phyloP scores from a whole-genome alignment of 2,113 vertebrate genomes.

The Oncorhynchus keta region DNA sequence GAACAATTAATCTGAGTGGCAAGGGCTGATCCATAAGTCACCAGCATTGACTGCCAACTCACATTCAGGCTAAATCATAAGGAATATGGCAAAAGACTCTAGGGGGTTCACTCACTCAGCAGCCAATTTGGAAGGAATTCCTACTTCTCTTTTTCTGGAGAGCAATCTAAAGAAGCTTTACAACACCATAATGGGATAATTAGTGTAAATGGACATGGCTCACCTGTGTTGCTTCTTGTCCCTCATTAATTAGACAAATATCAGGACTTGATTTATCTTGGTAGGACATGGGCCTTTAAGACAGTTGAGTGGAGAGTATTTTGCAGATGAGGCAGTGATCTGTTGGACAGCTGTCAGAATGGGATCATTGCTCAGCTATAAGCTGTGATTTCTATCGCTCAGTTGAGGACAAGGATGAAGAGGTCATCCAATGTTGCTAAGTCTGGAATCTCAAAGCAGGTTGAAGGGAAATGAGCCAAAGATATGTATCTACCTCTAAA shows the following conservation, averaged over 20 bases:
- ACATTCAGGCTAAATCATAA: neutral
- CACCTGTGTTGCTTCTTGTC: neutral
- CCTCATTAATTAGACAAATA: neutral
- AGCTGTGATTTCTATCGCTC: neutral
- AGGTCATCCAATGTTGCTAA: conserved; percentile 3
- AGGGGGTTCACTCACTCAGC: neutral
- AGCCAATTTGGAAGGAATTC: neutral
- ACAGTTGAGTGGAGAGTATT: neutral
- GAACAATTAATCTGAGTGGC: conserved; percentile 11
- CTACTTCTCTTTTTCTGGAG: neutral
- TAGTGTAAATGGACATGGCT: neutral
- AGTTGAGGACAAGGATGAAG: neutral
- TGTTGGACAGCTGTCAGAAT: conserved; percentile 16
- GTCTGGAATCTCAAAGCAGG: conserved; percentile 1
- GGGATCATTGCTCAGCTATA: neutral
- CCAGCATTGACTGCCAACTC: conserved; percentile 7
- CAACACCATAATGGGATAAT: neutral
- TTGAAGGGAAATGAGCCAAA: too few species aligned
- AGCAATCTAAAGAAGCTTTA: neutral
- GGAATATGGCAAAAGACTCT: conserved; percentile 3
- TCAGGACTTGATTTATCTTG: neutral
- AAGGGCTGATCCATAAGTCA: conserved; percentile 7
- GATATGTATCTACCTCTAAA: too few species aligned
- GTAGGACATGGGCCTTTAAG: neutral
- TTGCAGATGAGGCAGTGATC: neutral